Evolutionary conservation across 2,113 vertebrate genomes (phyloP).

Genomic region (Microcebus tavaratra): DNA sequence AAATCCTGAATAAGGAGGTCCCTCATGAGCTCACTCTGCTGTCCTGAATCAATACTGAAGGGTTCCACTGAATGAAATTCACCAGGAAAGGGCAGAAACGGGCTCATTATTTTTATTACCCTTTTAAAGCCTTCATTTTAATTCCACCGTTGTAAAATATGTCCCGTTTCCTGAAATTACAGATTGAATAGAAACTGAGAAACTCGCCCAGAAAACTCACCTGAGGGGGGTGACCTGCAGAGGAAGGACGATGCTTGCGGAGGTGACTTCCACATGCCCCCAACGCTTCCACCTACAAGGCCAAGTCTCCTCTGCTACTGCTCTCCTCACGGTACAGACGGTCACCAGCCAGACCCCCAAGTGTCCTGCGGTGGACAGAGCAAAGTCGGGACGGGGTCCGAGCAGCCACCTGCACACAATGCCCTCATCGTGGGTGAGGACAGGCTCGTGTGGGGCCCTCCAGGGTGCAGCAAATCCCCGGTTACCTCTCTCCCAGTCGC

Average conservation of each 20-base stretch:
- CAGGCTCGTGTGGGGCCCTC: not conserved
- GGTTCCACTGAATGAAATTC: not conserved
- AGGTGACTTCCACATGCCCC: not conserved
- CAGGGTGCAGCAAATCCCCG: not conserved
- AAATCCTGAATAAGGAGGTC: not conserved
- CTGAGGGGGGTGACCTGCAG: not conserved
- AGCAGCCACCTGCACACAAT: not conserved
- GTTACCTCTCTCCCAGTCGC: too few species aligned
- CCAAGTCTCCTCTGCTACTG: not conserved
- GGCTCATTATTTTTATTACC: not conserved
- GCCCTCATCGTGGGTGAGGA: accelerated
- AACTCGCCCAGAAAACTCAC: not conserved
- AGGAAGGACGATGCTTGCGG: too few species aligned
- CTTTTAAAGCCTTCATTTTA: constrained; percentile 20
- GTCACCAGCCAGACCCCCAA: not conserved
- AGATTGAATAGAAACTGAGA: not conserved
- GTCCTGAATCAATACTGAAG: not conserved
- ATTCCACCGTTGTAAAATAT: not conserved
- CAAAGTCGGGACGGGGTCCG: not conserved
- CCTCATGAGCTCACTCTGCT: not conserved
- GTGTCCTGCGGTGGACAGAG: not conserved
- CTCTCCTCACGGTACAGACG: not conserved
- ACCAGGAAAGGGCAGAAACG: not conserved
- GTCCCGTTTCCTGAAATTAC: not conserved
- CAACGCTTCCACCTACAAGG: not conserved